Evolutionary conservation across 2,113 vertebrate species (phyloP), one percentile per base, ranked within the genome.

Genomic region (Pteronura brasiliensis): DNA sequence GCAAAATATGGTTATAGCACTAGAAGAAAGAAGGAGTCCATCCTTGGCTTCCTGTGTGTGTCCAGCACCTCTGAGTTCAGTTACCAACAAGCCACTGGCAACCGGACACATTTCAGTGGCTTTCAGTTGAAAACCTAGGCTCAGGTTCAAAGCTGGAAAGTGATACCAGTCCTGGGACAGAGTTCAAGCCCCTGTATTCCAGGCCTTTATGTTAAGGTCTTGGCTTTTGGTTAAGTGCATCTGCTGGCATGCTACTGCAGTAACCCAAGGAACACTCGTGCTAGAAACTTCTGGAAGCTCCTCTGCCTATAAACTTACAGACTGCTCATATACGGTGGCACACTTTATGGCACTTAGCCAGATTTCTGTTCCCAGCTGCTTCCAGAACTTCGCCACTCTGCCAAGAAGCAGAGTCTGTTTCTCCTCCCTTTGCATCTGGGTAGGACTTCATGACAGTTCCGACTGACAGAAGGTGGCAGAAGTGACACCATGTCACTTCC

Each of bases 61-160:
- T 25, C 27, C 23, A 18, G 31, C 6, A 76, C 67, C 36, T 49
- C 1, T n/a, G 82, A 76, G 84, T 27, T 74, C 49, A 13, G 57
- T 29, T 44, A 55, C 18, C 29, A 52, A 44, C 42, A 69, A 1
- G 8, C 36, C 7, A 4, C 1, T 74, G 85, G 83, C 59, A 83
- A 63, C 0, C 3, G 9, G 14, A 82, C 77, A 82, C 77, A 34
- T 31, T 82, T 77, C 52, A 80, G 72, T 39, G 44, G 72, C 52
- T 83, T 96, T 29, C n/a, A 71, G 55, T 72, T 84, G 49, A 87
- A 92, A 90, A 95, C 27, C 1, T 55, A 95, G 87, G 74, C 61
- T 84, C 90, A 18, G 17, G 29, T 55, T 96, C 90, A 93, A 85
- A 89, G 90, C 39, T 95, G 61, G 67, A 89, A 95, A 25, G 44